Conservation (phyloP, 2,797 vertebrate genomes). For the Sebastes steindachneri region DNA sequence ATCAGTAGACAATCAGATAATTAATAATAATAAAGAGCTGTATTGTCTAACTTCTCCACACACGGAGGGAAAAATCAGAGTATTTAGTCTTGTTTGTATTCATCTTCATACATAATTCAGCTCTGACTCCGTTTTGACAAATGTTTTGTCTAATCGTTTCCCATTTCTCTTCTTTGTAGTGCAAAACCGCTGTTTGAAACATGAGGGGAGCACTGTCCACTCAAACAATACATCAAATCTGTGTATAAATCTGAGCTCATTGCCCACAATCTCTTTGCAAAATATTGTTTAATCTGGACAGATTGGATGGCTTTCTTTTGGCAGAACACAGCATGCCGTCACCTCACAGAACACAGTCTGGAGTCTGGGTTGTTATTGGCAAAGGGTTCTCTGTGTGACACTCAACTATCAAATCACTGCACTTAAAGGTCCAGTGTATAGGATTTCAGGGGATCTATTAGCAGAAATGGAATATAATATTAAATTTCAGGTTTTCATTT, state of each 20-base stretch:
- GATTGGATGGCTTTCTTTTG: conserved; percentile 45
- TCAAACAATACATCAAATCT: conserved; percentile 16
- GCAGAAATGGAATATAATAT: background rate
- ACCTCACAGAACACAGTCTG: conserved; percentile 45
- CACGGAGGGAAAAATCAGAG: background rate
- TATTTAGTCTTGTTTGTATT: background rate
- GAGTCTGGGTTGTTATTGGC: conserved; percentile 28
- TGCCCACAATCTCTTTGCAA: conserved; percentile 2
- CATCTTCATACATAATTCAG: conserved; percentile 11
- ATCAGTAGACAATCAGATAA: background rate
- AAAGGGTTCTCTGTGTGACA: conserved; percentile 22
- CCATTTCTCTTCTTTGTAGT: conserved; percentile 9
- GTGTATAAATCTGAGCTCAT: background rate
- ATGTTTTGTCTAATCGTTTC: background rate
- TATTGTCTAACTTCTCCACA: background rate
- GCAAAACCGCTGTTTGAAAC: background rate
- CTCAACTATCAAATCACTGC: conserved; percentile 12
- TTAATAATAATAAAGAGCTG: background rate
- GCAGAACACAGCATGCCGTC: conserved; percentile 49
- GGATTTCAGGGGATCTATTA: background rate
- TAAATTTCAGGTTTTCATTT: background rate
- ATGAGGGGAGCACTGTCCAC: background rate
- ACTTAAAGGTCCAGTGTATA: background rate
- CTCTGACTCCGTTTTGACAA: conserved; percentile 3
- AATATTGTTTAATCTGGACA: conserved; percentile 38